Evolutionary conservation across 2,797 vertebrate genomes (phyloP), one percentile per base, ranked within the genome.

Genomic region (Apogon hyalosoma): DNA sequence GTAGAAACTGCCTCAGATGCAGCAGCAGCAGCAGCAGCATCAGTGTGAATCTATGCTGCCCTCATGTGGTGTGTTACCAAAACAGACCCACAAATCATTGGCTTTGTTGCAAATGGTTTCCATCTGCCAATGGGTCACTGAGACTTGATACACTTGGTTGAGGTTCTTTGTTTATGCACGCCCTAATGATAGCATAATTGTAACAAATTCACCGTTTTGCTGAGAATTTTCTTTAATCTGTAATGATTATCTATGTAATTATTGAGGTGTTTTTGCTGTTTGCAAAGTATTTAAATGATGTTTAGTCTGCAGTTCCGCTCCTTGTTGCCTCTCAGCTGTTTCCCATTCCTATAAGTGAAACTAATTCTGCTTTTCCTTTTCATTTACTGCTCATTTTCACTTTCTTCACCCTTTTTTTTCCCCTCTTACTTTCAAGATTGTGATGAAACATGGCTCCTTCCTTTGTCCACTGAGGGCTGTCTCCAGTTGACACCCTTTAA

Each of bases 31-130:
- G 16, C 21, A n/a, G 1, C 12, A 10, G n/a, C n/a, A n/a, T 16
- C 31, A 9, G 15, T 15, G 53, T 80, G 76, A 79, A n/a, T 52
- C 82, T 48, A 84, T 72, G 78, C 88, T 91, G 88, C 89, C 87
- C 82, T 33, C 86, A 0, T 78, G 84, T 82, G 90, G 87, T 31
- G n/a, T 2, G n/a, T 70, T 3, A 2, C 10, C 0, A 42, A 21
- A 51, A 12, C 61, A n/a, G 1, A 12, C 3, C 0, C 15, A 14
- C 7, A 12, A 42, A 28, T 11, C 38, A 14, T 1, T 63, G 19
- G 2, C 3, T 24, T 49, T 12, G 36, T 63, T 21, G 36, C 36
- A 50, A 28, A 19, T 64, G 33, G n/a, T 40, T 48, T 70, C 54
- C 42, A 47, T 56, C 57, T 57, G 14, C 39, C 21, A 0, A 0